Percentiles rank a stretch among this genome's conserved stretches.
phyloP scores from a whole-genome alignment of 2,797 vertebrate genomes.

The Enteromius treurensis region DNA sequence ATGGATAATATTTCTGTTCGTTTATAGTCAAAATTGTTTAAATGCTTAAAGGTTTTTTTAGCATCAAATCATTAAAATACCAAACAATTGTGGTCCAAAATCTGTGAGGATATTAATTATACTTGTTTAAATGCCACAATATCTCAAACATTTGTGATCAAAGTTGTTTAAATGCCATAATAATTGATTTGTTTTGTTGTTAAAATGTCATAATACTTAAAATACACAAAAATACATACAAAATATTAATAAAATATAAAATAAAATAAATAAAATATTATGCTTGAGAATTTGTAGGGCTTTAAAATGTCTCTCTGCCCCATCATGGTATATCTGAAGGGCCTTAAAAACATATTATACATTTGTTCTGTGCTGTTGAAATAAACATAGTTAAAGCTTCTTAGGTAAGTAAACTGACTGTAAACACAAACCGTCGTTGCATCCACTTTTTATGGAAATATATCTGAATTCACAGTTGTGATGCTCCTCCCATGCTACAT shows the following conservation, averaged over 20 bases:
- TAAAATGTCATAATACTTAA: neutral
- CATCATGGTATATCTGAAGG: neutral
- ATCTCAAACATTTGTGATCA: neutral
- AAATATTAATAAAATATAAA: no score
- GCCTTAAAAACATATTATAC: neutral
- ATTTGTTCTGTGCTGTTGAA: neutral
- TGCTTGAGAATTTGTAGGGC: neutral
- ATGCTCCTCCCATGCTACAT: neutral
- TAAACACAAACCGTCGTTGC: neutral
- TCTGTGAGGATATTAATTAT: neutral
- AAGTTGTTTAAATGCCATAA: neutral
- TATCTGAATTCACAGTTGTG: neutral
- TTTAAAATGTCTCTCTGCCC: neutral
- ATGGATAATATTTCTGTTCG: neutral
- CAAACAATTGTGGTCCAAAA: neutral
- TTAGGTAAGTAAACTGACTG: neutral
- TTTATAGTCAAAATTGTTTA: neutral
- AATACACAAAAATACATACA: no score
- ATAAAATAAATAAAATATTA: neutral
- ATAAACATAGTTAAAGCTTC: neutral
- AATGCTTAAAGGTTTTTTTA: neutral
- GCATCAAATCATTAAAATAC: neutral
- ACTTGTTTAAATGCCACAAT: neutral
- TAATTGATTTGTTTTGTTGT: no score
- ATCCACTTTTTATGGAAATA: neutral